Base-by-base conservation (phyloP, 2,888 invertebrate species). In the Tachystola acroxantha region DNA sequence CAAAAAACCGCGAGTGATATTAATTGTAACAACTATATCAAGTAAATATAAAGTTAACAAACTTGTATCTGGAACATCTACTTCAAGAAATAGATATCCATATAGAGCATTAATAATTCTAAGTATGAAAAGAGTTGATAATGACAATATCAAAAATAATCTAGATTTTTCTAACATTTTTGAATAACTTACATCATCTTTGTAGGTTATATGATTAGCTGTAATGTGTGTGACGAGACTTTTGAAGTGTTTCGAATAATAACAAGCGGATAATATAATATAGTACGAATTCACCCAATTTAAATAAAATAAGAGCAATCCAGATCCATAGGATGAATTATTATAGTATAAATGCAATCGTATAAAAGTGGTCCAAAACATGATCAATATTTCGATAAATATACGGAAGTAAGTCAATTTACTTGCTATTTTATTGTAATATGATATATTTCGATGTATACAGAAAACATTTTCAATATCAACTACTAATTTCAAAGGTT, bases 341-440 rank as follows among this genome's bases (percentile, higher is more conserved):
- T n/a, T n/a, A n/a, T n/a, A n/a, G n/a, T n/a, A n/a, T n/a, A n/a
- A 4, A 24, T 2, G 3, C 24, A 9, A 24, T n/a, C 1, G 5
- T 7, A 24, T 4, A 24, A 24, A 4, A 3, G 16, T 2, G 4
- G 24, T 2, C 7, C 9, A n/a, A n/a, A n/a, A n/a, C n/a, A n/a
- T n/a, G n/a, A n/a, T n/a, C 2, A n/a, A n/a, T 2, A 24, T 2
- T 6, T 9, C n/a, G 2, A 24, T 4, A n/a, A n/a, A n/a, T n/a
- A n/a, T 24, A n/a, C n/a, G 24, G 1, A 24, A 9, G n/a, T 24
- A 24, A n/a, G n/a, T n/a, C 9, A 24, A n/a, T 24, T 24, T 24
- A n/a, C 10, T 4, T 64, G 28, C 19, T 53, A 56, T 10, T 49
- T 38, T 0, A 33, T 57, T 62, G 36, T n/a, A 39, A 33, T 2